Evolutionary conservation across 2,797 vertebrate genomes (phyloP), one percentile per base, ranked within the genome.

Genomic region (Gadopsis bispinosus): DNA sequence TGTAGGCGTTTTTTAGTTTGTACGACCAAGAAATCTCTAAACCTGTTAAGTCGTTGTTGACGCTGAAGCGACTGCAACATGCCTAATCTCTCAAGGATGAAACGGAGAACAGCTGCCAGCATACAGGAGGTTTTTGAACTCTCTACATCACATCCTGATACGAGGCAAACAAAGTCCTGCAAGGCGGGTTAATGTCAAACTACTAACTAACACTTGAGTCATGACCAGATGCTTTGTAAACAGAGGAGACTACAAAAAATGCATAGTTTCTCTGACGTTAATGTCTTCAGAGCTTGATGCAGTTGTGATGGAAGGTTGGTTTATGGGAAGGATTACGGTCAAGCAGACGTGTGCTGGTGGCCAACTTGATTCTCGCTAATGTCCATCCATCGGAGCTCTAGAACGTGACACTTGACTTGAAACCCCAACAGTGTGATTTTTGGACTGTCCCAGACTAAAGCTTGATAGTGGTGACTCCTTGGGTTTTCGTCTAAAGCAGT

Each of bases 151-250:
- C 31, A 33, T 41, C 22, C 12, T 37, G 39, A 51, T 3, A 58
- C 3, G 26, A 26, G 26, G 26, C 26, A 26, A 26, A 17, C 4
- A 77, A 65, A 43, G 1, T 7, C 14, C 13, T 8, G 7, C 37
- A 4, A 10, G 14, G 2, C n/a, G 47, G 22, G 61, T 80, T 84
- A 56, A 55, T 75, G 16, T 62, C 41, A 71, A 83, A 85, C 69
- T 35, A 64, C 26, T 26, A 2, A 26, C 26, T 26, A 26, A 26
- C 26, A 55, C n/a, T 0, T 35, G 33, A 43, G 11, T 39, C 11
- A 19, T 0, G 7, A 55, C 3, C 39, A 63, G 39, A 41, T 16
- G 47, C 17, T 37, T 17, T 19, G 19, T 54, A 20, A 35, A 45
- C 22, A 43, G 22, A 29, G 45, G 16, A 45, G 33, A 45, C 22